A percentile compares a stretch with the other conserved stretches of the same genome.
These are phyloP conservation scores for Brevimyrus niger DNA, from an alignment of 2,113 vertebrate genomes.

Conservation along the genomic window DNA sequence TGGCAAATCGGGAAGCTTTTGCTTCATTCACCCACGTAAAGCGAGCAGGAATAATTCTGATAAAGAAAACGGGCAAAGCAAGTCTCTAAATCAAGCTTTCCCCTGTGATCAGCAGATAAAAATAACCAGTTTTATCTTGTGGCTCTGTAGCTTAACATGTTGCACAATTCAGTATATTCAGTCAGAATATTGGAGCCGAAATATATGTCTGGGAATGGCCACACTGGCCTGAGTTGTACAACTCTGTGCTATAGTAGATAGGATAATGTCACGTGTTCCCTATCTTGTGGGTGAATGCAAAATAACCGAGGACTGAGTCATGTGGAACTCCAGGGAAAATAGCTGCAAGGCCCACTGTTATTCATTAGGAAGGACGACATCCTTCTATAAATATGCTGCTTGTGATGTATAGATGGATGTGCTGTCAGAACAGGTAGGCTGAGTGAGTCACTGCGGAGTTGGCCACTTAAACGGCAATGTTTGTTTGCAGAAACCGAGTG, in stretches of 20 bases:
- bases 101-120: not conserved
- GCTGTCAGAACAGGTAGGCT: not conserved
- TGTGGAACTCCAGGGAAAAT: not conserved
- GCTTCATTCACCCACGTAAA: conserved; percentile 4
- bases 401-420: not conserved
- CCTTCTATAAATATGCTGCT: not conserved
- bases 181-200: not conserved
- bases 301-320: not conserved
- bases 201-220: not conserved
- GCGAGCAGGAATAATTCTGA: not conserved
- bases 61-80: not conserved
- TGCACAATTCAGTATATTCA: not conserved
- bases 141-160: not conserved
- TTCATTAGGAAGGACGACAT: not conserved
- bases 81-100: not conserved
- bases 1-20: not conserved
- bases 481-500: not conserved
- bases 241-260: not conserved
- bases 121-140: not conserved
- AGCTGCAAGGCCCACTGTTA: not conserved
- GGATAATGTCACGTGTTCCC: not conserved
- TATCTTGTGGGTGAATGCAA: not conserved
- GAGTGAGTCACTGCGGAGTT: not conserved
- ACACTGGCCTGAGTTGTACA: not conserved
- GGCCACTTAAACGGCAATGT: not conserved